Evolutionary conservation across 2,113 vertebrate genomes (phyloP), one percentile per base, ranked within the genome.

Genomic region (Cygnus atratus): DNA sequence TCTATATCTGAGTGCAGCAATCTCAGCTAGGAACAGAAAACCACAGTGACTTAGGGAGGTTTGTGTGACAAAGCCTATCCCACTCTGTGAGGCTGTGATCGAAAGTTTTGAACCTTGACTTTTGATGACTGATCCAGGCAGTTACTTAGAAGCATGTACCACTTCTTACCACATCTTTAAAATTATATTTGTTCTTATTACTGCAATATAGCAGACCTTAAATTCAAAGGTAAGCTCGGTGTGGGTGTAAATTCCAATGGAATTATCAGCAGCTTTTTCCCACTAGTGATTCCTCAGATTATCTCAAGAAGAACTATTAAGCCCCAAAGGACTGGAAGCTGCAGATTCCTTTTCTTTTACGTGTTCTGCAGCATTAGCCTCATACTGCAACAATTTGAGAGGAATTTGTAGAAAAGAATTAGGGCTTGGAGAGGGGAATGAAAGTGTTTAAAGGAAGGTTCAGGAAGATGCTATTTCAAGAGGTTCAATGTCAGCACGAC

Each of bases 1-100:
- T 9, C 75, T 12, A 0, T 7, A 15, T 19, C 50, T 44, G 2
- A 44, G 44, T 0, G 2, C 0, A 39, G 57, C 31, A 13, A 61
- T 4, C 58, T 44, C 67, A 5, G 61, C 1, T 0, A 72, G 44
- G 2, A 43, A 25, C n/a, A 19, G 44, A 62, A 83, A 33, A 46
- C 52, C 44, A 6, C 3, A 0, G 58, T 1, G 44, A 28, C n/a
- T 7, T 4, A 2, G 14, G 4, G 29, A 62, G 20, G 19, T 4
- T 9, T 28, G 57, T 1, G 54, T 50, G 65, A 61, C 43, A 79
- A 18, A 0, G 17, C 10, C 76, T 52, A 0, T 29, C 50, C 70
- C 44, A n/a, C 54, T 57, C 73, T 1, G 35, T 0, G 3, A 79
- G 67, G 71, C 61, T 62, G 29, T 3, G 54, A 35, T 0, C 5